These are phyloP conservation scores for Pangasius krempfi DNA, from an alignment of 2,797 vertebrate genomes.

Conservation along the genomic window DNA sequence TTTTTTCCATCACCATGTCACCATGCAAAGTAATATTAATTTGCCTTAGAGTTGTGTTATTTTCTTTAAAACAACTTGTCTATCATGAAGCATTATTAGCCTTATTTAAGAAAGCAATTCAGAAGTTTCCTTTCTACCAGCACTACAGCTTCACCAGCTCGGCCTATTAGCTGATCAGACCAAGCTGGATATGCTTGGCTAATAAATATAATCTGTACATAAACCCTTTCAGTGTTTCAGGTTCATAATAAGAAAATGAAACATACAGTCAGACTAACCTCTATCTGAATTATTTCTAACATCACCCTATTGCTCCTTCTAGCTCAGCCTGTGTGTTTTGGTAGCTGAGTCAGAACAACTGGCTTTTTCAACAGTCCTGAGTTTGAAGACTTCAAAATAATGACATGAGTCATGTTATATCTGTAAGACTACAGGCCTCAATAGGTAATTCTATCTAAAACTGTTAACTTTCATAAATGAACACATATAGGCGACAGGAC, in stretches of 20 bases:
- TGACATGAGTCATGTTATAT: too few relatives aligned
- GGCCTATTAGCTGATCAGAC: not conserved
- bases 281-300: not conserved
- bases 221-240: not conserved
- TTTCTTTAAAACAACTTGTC: not conserved
- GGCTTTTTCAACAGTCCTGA: not conserved
- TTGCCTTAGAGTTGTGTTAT: not conserved
- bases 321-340: not conserved
- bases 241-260: not conserved
- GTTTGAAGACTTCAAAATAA: not conserved
- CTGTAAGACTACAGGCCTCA: not conserved
- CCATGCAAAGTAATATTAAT: not conserved
- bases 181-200: not conserved
- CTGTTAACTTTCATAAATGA: not conserved
- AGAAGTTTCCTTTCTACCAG: not conserved
- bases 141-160: not conserved
- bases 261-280: not conserved
- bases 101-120: not conserved
- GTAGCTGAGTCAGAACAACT: not conserved
- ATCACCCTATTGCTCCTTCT: not conserved
- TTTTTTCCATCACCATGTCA: too few relatives aligned
- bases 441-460: not conserved
- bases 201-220: not conserved
- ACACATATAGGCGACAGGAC: too few relatives aligned
- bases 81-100: not conserved